These are phyloP conservation scores for Electrona antarctica DNA, from an alignment of 2,113 vertebrate species.

Conservation along the genomic window DNA sequence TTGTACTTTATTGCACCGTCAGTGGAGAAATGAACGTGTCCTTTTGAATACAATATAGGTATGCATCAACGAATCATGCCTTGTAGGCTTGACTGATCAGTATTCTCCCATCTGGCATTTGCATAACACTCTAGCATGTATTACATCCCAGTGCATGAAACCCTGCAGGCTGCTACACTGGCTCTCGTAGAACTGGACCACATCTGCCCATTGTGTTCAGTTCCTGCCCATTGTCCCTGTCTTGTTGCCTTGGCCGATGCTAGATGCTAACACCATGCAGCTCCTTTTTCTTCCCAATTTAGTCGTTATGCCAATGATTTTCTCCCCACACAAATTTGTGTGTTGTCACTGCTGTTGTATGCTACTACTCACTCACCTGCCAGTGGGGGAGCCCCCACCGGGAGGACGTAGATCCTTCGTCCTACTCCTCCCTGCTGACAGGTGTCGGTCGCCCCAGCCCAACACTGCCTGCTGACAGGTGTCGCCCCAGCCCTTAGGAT, in stretches of 20 bases:
- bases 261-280: constrained; percentile 46
- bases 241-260: constrained; percentile 51
- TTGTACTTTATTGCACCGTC: constrained; percentile 52
- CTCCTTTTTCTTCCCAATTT: constrained; percentile 37
- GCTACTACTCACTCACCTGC: too few relatives aligned
- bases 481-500: too few relatives aligned
- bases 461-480: too few relatives aligned
- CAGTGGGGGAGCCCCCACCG: too few relatives aligned
- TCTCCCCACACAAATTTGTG: too few relatives aligned
- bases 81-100: constrained; percentile 53
- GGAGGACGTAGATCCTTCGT: too few relatives aligned
- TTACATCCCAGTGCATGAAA: constrained; percentile 64
- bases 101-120: constrained; percentile 57
- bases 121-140: constrained; percentile 58
- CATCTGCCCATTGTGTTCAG: constrained; percentile 35
- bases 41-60: constrained; percentile 65
- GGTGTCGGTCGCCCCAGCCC: too few relatives aligned
- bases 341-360: too few relatives aligned
- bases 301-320: too few relatives aligned
- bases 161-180: constrained; percentile 56
- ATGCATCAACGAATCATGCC: constrained; percentile 38
- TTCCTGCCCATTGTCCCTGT: constrained; percentile 53
- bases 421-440: too few relatives aligned
- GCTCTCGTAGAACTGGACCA: constrained; percentile 53
- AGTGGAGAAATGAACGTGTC: constrained; percentile 58